Percentiles rank a stretch among this genome's conserved stretches.
phyloP scores from a whole-genome alignment of 2,888 invertebrate genomes.

The Stramonita haemastoma region DNA sequence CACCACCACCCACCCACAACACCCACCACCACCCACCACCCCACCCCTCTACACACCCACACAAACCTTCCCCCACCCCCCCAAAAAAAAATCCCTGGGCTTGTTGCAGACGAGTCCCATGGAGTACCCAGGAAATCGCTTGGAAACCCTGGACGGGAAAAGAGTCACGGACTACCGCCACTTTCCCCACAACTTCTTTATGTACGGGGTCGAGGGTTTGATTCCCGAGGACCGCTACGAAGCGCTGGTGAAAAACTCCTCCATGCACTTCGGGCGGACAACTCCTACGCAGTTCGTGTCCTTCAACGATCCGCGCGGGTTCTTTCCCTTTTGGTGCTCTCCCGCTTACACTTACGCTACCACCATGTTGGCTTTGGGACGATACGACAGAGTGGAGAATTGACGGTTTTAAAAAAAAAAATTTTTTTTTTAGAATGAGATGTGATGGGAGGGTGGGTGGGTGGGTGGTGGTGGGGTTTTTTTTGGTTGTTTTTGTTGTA shows the following conservation, averaged over 20 bases:
- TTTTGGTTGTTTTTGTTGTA: too few relatives aligned
- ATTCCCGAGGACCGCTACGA: constrained; percentile 57
- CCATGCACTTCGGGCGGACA: constrained; percentile 44
- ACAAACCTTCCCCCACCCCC: too few relatives aligned
- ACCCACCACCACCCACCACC: too few relatives aligned
- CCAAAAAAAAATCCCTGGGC: too few relatives aligned
- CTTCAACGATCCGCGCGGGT: constrained; percentile 59
- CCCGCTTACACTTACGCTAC: constrained; percentile 67
- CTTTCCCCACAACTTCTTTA: constrained; percentile 39
- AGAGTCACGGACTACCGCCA: constrained; percentile 45
- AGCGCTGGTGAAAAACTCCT: constrained; percentile 53
- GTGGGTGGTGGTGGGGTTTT: too few relatives aligned
- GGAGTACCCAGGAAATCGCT: constrained; percentile 52
- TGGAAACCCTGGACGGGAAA: constrained; percentile 57
- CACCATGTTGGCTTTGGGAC: constrained; percentile 60
- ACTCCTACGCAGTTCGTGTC: constrained; percentile 62
- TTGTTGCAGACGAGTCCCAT: constrained; percentile 41
- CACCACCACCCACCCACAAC: too few relatives aligned
- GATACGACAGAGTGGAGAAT: constrained; percentile 16
- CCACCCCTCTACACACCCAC: too few relatives aligned
- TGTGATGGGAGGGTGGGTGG: too few relatives aligned
- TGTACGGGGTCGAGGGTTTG: constrained; percentile 60
- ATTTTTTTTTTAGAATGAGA: too few relatives aligned
- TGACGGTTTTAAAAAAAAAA: too few relatives aligned
- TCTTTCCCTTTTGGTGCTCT: constrained; percentile 68